Base-by-base conservation (phyloP, 2,888 invertebrate species). In the Hybos culiciformis region DNA sequence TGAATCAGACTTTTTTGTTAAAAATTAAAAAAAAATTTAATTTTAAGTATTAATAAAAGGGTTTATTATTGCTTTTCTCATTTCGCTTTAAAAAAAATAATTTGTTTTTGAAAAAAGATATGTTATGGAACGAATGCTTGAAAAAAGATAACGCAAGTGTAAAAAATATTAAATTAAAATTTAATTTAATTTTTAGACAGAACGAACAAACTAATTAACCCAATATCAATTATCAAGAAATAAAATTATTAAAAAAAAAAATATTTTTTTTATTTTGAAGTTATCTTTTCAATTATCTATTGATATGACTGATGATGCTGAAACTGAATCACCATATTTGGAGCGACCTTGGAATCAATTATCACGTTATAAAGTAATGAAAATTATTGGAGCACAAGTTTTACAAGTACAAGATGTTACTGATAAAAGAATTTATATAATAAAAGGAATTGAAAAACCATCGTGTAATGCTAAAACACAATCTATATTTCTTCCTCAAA, bases 341-440 rank as follows among this genome's bases (percentile, higher is more conserved):
- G 66, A 66, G 43, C 56, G 61, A 32, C 59, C 66, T 3, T 62
- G 63, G 59, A 65, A 61, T 48, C 60, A 65, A 48, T 48, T 67
- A 47, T 60, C 62, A 15, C 62, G 61, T 47, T 67, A 62, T 43
- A 66, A 65, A 52, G 66, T 67, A 7, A 45, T 64, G 9, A 51
- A 56, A 45, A 53, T 66, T 3, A 51, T 66, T 9, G 54, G 62
- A 24, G 12, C 36, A 36, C 54, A 55, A 3, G 66, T 66, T 7
- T 62, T 67, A 59, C 60, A 60, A 48, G 67, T 67, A 14, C 63
- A 63, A 48, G 61, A 66, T 46, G 55, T 67, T 7, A 64, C 64
- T 3, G 58, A 60, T 39, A 62, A 61, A 26, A 55, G 59, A 3
- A 52, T 53, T 3, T 61, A 58, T 41, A 55, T 66, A 1, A 63